Evolutionary conservation across 2,797 vertebrate species (phyloP), one percentile per base, ranked within the genome.

Genomic region (Peromyscus nudipes): DNA sequence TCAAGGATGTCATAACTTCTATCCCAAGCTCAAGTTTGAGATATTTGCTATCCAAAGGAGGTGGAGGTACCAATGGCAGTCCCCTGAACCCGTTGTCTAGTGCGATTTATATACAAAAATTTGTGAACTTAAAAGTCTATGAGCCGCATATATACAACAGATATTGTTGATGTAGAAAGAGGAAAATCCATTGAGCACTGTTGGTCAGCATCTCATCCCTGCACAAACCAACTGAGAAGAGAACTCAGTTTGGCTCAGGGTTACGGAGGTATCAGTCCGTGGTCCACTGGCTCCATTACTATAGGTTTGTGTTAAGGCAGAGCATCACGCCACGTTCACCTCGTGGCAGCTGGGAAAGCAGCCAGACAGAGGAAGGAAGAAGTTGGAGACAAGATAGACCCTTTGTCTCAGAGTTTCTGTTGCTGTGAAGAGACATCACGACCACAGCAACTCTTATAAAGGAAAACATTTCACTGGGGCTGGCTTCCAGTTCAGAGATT

Each of bases 1-100:
- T 55, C 57, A 76, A 95, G 85, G 67, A 67, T 8, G 1, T 96
- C n/a, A 60, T 37, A 95, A 95, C 57, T 62, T 73, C 57, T 49
- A 29, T 55, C 49, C 85, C 40, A 81, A 62, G 46, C 21, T 90
- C 43, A 95, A 87, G 43, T 79, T 43, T 83, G 69, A 80, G 34
- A 46, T 92, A 14, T 67, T 86, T 46, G 79, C 25, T 62, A n/a
- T 83, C 46, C 88, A 40, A 87, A 83, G 90, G 77, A 84, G 21
- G 19, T 76, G 40, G 65, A 67, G 37, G 49, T 43, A 21, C 23
- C 43, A 4, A 55, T 69, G 76, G 84, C 13, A 14, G 40, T 43
- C 25, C 21, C 87, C 88, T n/a, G 82, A 76, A 60, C 31, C 19
- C 64, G 43, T 81, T 81, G 43, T 89, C 25, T 77, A n/a, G 37